Conservation (phyloP, 2,888 invertebrate species). For the Drosophila macrospina region DNA sequence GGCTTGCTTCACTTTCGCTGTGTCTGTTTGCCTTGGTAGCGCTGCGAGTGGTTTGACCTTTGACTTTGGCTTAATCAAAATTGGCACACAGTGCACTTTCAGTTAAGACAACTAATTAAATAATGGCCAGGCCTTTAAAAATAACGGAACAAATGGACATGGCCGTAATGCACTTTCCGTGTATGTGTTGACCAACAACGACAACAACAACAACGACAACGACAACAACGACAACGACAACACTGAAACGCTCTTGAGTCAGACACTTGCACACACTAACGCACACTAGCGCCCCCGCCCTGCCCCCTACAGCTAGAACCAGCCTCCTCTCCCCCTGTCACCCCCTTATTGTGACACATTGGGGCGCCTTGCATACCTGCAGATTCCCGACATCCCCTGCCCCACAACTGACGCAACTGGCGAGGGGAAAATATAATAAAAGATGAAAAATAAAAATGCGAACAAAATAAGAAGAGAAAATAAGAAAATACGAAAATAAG, state of each 20-base stretch:
- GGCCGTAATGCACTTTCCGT: conserved; percentile 73
- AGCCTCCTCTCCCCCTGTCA: no score
- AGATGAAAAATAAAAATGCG: conserved; percentile 5
- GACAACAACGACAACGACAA: conserved; percentile 23
- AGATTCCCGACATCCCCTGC: background rate
- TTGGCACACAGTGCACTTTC: conserved; percentile 40
- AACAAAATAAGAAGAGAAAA: background rate
- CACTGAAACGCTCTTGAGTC: conserved; percentile 62
- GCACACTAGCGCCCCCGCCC: no score
- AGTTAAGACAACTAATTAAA: conserved; percentile 54
- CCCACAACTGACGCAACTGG: no score
- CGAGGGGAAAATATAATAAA: background rate
- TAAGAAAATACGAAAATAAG: no score
- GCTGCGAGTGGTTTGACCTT: conserved; percentile 11
- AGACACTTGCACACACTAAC: conserved; percentile 14
- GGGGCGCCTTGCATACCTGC: conserved; percentile 5
- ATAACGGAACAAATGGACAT: conserved; percentile 22
- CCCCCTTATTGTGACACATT: no score
- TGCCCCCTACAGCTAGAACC: no score
- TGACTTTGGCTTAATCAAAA: conserved; percentile 48
- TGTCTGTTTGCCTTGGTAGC: background rate
- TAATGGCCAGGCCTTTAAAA: conserved; percentile 42
- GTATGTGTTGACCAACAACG: conserved; percentile 50
- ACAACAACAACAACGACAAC: conserved; percentile 27
- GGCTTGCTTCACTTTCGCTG: background rate